Base-by-base conservation (phyloP, 64 coral and sea anemone species). In the Montipora cactus region DNA sequence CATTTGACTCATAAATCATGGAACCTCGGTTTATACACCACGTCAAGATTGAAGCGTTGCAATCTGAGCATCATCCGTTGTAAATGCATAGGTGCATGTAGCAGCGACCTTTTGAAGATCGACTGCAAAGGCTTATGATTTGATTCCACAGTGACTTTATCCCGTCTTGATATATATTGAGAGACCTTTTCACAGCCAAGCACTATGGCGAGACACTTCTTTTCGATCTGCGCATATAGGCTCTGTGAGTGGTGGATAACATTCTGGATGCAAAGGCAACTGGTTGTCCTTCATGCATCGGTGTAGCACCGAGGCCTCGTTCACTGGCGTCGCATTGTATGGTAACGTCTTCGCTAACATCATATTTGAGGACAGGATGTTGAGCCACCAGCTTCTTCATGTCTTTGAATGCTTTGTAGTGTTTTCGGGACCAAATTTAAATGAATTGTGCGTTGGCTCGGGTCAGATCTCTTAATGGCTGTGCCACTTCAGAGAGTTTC, bases 21-120 rank as follows among this genome's bases (percentile, higher is more conserved):
- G 25, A 28, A 28, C 25, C 25, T 28, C 25, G 64, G 57, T 67
- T 92, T 92, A 25, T 92, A 92, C 18, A 52, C 23, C 15, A 84
- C 78, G 14, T 83, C 48, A n/a, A 74, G 67, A 45, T 92, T 74
- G 68, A 44, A 92, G 52, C 66, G 72, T 23, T 92, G 78, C 47
- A 92, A 21, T 44, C 79, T 44, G 11, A 75, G 90, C 8, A 92
- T 51, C 79, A 92, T 76, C 20, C 64, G 11, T 57, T 57, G 53
- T 57, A 57, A 57, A 10, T 2, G 53, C 53, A 57, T 57, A 57
- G 53, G 53, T 57, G 53, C 53, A 57, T 57, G 53, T 57, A 57
- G 53, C 53, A 3, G 53, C 53, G 53, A 74, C 22, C 22, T 74
- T n/a, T 74, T 74, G 72, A 74, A 74, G 4, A 74, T 37, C 3